These are phyloP conservation scores for Manis crassicaudata DNA, from an alignment of 2,797 vertebrate genomes.

Conservation along the genomic window DNA sequence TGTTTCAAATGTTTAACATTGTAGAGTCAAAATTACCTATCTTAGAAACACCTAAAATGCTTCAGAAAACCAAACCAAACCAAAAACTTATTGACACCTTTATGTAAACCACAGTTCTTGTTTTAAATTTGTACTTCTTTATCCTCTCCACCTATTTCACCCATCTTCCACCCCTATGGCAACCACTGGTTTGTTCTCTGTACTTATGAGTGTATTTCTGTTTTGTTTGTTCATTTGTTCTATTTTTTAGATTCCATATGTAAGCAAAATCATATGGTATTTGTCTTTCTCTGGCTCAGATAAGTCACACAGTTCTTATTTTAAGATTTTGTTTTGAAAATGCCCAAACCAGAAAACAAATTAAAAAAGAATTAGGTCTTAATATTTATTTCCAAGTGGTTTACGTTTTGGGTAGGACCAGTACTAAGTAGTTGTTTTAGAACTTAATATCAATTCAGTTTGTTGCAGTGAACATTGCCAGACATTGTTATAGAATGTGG, in stretches of 20 bases:
- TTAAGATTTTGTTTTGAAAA: conserved; percentile 16
- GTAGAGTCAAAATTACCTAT: conserved; percentile 7
- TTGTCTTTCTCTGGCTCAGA: no score
- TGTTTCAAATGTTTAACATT: not conserved
- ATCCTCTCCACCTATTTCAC: no score
- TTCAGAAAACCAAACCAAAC: conserved; percentile 21
- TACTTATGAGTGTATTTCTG: no score
- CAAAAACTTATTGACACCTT: conserved; percentile 5
- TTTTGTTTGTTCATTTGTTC: no score
- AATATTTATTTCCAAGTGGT: not conserved
- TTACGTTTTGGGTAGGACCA: not conserved
- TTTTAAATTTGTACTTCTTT: no score
- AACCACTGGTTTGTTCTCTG: no score
- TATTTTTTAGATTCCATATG: no score
- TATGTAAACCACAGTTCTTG: not conserved
- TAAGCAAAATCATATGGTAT: no score
- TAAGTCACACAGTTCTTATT: not conserved
- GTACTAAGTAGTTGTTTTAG: not conserved
- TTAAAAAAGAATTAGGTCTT: not conserved
- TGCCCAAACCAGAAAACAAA: not conserved
- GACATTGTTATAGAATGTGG: not conserved
- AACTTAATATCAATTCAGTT: not conserved
- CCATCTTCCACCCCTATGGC: no score
- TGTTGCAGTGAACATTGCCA: not conserved
- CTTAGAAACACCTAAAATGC: conserved; percentile 39